Conservation (phyloP, 1,140 invertebrate genomes). For the Lepidostoma basale region DNA sequence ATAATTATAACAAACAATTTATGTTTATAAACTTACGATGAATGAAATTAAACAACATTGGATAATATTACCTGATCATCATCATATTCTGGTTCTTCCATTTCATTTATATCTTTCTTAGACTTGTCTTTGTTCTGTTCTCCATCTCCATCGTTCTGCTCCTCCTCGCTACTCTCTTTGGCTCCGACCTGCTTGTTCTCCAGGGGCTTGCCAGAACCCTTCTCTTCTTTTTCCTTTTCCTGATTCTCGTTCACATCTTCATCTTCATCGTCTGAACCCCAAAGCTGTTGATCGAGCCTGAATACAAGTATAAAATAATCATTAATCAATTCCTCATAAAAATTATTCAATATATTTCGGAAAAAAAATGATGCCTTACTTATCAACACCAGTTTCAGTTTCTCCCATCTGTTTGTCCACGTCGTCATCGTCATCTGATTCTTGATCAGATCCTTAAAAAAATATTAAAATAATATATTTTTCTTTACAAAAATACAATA, state of each 20-base stretch:
- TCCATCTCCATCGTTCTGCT: slow-evolving; percentile 67
- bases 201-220: slow-evolving; percentile 56
- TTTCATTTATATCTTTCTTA: slow-evolving; percentile 76
- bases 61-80: slow-evolving; percentile 80
- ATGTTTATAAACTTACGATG: too few species aligned
- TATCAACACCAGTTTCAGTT: slow-evolving; percentile 80
- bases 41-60: too few species aligned
- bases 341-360: not conserved
- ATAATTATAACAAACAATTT: too few species aligned
- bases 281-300: slow-evolving; percentile 79
- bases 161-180: slow-evolving; percentile 72
- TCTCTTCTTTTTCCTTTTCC: slow-evolving; percentile 67
- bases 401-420: slow-evolving; percentile 96
- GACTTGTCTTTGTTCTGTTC: slow-evolving; percentile 62
- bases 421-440: slow-evolving; percentile 75
- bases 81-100: slow-evolving; percentile 78
- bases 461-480: slow-evolving; percentile 5
- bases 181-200: slow-evolving; percentile 72
- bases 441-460: slow-evolving; percentile 53
- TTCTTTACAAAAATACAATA: too few species aligned
- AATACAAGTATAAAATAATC: slow-evolving; percentile 31
- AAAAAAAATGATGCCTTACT: slow-evolving; percentile 60
- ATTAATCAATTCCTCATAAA: not conserved
- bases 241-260: slow-evolving; percentile 66
- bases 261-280: slow-evolving; percentile 84